phyloP scores from a whole-genome alignment of 2,797 vertebrate species.

The Scarus forsteni region DNA sequence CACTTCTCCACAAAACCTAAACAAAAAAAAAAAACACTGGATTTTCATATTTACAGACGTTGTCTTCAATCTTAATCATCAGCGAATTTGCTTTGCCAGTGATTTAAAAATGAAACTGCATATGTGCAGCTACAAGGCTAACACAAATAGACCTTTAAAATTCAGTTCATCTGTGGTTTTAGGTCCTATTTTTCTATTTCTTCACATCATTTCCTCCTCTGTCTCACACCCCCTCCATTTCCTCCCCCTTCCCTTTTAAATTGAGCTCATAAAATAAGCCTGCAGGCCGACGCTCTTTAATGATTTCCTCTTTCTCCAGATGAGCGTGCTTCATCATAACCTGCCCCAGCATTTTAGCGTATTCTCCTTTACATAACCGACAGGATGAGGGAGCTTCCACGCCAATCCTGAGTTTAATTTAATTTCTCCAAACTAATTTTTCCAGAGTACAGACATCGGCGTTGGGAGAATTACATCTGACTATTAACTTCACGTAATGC shows the following conservation, averaged over 20 bases:
- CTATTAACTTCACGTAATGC: conserved; percentile 47
- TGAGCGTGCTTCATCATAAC: conserved; percentile 39
- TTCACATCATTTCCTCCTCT: neutral
- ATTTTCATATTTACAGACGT: too few species aligned
- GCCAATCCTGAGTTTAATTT: conserved; percentile 21
- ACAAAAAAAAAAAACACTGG: too few species aligned
- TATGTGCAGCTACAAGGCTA: too few species aligned
- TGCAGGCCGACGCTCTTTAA: conserved; percentile 30
- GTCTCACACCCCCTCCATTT: neutral
- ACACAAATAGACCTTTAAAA: too few species aligned
- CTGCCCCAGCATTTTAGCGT: conserved; percentile 11
- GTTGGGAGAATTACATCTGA: conserved; percentile 23
- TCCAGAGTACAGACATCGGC: conserved; percentile 28
- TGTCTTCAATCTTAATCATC: too few species aligned
- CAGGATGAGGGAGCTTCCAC: conserved; percentile 19
- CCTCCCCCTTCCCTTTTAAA: neutral
- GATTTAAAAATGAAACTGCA: too few species aligned
- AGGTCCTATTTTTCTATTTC: neutral
- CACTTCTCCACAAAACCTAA: too few species aligned
- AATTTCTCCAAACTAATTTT: conserved; percentile 43
- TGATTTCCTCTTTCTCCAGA: conserved; percentile 27
- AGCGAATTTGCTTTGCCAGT: too few species aligned
- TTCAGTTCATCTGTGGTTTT: too few species aligned
- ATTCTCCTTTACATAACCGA: conserved; percentile 30
- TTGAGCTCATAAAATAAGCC: conserved; percentile 1